Base-by-base conservation (phyloP, 1,140 invertebrate genomes). In the Neodiprion fabricii region DNA sequence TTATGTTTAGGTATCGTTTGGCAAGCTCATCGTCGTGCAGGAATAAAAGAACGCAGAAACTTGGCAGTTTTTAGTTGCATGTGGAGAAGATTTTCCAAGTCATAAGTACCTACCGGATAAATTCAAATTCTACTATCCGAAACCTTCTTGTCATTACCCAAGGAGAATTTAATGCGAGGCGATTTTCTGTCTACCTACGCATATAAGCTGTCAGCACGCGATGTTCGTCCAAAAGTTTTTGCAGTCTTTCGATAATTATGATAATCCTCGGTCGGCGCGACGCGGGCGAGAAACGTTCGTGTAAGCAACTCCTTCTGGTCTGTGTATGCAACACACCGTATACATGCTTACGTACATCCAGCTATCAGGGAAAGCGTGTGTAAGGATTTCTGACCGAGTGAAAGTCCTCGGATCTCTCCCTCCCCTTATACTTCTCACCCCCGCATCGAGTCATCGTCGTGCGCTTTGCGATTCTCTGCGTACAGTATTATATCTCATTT, bases 361-460 rank as follows among this genome's bases (percentile, higher is more conserved):
- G 23, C 48, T 73, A 69, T 23, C 53, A 82, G 83, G 82, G 83
- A 85, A 85, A 85, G 83, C 77, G 78, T 40, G 28, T 81, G 75
- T 77, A 84, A 85, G 81, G 80, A 85, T 85, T 79, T 76, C 79
- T 78, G 78, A 73, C 72, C 72, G 77, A 76, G 83, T 82, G 83
- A 84, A 85, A 85, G 83, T 84, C 81, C 78, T 81, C 81, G 73
- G 79, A 67, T 76, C 77, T 69, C 77, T 78, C 70, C 66, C 76
- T 73, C 23, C 75, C 53, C 67, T 65, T 40, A 40, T 40, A 40
- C 28, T 12, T 61, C 11, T 61, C 53, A 61, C 53, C 53, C 53
- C 53, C 53, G 53, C 53, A 17, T 9, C 28, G 28, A 40, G 5
- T 61, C 53, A 9, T 9, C 53, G 53, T 61, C 53, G 11, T 61